Base-by-base conservation (phyloP, 2,888 invertebrate species). In the Blastobasis lacticolella region DNA sequence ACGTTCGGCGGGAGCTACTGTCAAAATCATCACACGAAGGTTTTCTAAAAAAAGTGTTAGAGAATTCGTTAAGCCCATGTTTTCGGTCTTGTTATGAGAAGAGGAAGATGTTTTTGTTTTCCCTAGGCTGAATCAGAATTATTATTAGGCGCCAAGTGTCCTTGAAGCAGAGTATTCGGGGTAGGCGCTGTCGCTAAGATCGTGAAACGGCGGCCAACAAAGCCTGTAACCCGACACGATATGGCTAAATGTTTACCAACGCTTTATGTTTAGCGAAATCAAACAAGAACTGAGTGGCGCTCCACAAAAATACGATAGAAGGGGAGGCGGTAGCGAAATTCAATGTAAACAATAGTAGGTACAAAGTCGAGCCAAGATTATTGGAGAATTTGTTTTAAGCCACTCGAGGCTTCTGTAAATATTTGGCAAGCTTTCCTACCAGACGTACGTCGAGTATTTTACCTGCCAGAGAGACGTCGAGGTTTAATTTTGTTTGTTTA, bases 341-440 rank as follows among this genome's bases (percentile, higher is more conserved):
- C 74, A 72, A 68, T 71, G 78, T 76, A 85, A 85, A 84, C 79
- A 86, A 73, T 78, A 70, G 75, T 23, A 23, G 23, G 23, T 69
- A 77, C 74, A 76, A 80, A 81, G 78, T 75, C 75, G 71, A 72
- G 74, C 73, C 74, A 76, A 80, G 80, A 86, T 83, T 84, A 85
- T 81, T 75, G 77, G 74, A 78, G 84, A 87, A 87, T 88, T 88
- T 87, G 86, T 87, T 85, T 84, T 81, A 83, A 87, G 81, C 78
- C 81, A 85, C 84, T 88, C 75, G 77, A 82, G 76, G 73, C 73
- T 66, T 70, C 78, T 77, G 82, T 83, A 81, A 88, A 88, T 87
- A 86, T 87, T 88, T 87, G 83, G 72, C 73, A 71, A 84, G 82
- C 82, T 80, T 82, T 81, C 75, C 73, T 78, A 64, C 67, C 67